Evolutionary conservation across 2,888 invertebrate genomes (phyloP).

Genomic region (Meghimatium bilineatum): DNA sequence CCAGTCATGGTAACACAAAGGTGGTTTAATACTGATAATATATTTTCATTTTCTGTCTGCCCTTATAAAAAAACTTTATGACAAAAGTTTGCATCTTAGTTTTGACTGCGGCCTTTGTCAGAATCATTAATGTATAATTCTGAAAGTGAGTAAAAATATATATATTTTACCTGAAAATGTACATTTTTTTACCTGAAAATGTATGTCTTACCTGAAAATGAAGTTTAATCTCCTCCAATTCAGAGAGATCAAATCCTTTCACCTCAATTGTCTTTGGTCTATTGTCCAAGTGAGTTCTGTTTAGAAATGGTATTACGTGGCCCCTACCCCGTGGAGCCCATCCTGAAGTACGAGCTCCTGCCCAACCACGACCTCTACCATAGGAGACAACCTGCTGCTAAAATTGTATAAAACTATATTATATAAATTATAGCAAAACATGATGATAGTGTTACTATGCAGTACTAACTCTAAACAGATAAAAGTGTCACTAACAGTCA

Average conservation of each 20-base stretch:
- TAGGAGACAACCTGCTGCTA: neutral
- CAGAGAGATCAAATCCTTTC: slow-evolving; percentile 90
- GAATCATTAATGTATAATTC: no score
- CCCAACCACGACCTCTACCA: slow-evolving; percentile 68
- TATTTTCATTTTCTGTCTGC: no score
- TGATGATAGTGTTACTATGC: neutral
- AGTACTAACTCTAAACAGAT: neutral
- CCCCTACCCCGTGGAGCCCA: slow-evolving; percentile 59
- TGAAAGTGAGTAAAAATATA: no score
- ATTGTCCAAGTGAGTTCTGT: slow-evolving; percentile 83
- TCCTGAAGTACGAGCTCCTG: slow-evolving; percentile 61
- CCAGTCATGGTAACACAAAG: no score
- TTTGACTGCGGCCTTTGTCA: no score
- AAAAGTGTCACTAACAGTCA: no score
- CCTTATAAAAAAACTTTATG: no score
- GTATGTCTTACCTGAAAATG: slow-evolving; percentile 87
- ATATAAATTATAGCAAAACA: neutral
- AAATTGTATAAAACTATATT: no score
- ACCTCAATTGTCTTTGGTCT: slow-evolving; percentile 90
- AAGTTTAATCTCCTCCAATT: slow-evolving; percentile 86
- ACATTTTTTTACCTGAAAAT: no score
- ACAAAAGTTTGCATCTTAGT: no score
- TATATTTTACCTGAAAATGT: no score
- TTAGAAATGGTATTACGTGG: slow-evolving; percentile 42
- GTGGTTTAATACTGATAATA: no score